Evolutionary conservation across 2,113 vertebrate genomes (phyloP).

Genomic region (Dicaeum eximium): DNA sequence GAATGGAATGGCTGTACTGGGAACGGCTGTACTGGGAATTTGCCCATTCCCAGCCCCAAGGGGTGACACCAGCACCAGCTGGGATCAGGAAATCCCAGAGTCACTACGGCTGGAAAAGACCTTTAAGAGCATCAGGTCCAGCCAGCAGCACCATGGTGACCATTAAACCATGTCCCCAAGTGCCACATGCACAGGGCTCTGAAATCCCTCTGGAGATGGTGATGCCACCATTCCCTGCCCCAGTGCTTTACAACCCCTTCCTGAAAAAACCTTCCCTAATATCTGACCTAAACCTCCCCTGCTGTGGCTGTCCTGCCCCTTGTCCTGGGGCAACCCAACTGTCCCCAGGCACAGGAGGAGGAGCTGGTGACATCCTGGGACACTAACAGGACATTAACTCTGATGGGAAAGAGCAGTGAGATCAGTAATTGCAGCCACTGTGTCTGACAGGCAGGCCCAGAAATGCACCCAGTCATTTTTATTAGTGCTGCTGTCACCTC

Average conservation of each 20-base stretch:
- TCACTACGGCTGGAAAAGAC: rapidly evolving
- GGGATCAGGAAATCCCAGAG: background rate
- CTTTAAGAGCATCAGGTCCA: background rate
- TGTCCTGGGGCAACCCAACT: rapidly evolving
- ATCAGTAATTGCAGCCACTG: background rate
- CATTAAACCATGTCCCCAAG: rapidly evolving
- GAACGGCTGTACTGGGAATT: too few species aligned
- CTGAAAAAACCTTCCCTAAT: rapidly evolving
- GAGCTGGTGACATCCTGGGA: background rate
- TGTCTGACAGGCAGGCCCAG: background rate
- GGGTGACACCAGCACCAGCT: background rate
- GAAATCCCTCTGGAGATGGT: rapidly evolving
- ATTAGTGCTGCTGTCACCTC: background rate
- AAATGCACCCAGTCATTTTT: background rate
- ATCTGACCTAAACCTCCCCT: rapidly evolving
- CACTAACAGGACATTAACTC: rapidly evolving
- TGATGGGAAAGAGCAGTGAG: background rate
- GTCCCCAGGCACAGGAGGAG: background rate
- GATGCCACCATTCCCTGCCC: background rate
- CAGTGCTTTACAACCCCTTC: background rate
- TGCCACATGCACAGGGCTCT: background rate
- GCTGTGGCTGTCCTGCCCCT: rapidly evolving
- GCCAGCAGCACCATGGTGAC: background rate
- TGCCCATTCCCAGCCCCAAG: background rate
- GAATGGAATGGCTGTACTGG: too few species aligned